Conservation (phyloP, 2,113 vertebrate species). For the Urocynchramus pylzowi region DNA sequence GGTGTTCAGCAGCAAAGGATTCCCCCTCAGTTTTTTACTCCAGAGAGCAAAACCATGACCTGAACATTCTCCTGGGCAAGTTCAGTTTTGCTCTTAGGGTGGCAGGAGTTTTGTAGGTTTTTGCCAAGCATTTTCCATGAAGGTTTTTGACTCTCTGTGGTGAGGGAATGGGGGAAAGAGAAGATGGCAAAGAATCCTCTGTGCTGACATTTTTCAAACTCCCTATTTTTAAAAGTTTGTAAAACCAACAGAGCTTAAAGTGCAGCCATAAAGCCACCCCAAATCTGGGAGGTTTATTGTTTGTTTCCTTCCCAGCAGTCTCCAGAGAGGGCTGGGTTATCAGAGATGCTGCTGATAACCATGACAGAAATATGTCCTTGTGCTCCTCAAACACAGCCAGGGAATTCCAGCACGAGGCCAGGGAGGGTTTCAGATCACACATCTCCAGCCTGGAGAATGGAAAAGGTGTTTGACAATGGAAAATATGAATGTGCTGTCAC, state of each 20-base stretch:
- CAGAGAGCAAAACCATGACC: neutral
- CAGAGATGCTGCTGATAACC: slow-evolving; percentile 62
- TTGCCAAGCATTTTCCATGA: neutral
- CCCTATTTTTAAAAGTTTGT: slow-evolving; percentile 46
- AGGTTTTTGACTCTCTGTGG: neutral
- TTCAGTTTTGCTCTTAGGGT: neutral
- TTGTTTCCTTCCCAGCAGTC: slow-evolving; percentile 54
- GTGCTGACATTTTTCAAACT: neutral
- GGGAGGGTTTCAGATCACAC: neutral
- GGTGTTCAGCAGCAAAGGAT: neutral
- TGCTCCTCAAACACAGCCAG: slow-evolving; percentile 15
- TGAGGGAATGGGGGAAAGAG: neutral
- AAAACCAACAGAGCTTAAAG: slow-evolving; percentile 57
- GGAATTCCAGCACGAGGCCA: neutral
- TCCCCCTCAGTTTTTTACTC: neutral
- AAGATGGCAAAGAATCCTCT: neutral
- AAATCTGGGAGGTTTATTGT: slow-evolving; percentile 63
- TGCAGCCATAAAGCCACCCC: slow-evolving; percentile 59
- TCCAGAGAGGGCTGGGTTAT: slow-evolving; percentile 49
- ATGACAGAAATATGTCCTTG: slow-evolving; percentile 35
- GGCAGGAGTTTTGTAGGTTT: neutral
- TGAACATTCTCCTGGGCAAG: neutral
- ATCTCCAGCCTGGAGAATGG: neutral
- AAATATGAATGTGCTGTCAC: neutral
- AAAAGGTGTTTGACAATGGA: neutral